Percentiles rank a stretch among this genome's conserved stretches.
Evolutionary conservation across 1,140 invertebrate genomes (phyloP).

Genomic region (Drosophila arizonae): DNA sequence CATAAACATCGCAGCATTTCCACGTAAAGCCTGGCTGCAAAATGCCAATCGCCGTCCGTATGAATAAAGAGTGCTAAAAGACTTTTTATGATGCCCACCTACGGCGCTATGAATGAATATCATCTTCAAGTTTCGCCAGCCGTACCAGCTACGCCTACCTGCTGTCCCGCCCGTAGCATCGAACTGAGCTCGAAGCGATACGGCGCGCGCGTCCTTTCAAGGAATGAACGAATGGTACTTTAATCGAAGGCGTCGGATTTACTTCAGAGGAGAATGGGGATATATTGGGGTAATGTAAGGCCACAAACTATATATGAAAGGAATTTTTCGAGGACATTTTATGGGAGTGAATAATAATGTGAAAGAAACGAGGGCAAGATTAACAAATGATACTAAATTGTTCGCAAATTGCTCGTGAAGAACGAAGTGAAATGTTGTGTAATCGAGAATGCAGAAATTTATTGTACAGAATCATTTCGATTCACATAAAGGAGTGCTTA

Average conservation of each 20-base stretch:
- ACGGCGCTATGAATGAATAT: constrained; percentile 76
- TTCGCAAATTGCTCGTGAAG: too few species aligned
- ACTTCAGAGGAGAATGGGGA: neutral
- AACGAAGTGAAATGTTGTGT: too few species aligned
- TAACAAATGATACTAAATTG: too few species aligned
- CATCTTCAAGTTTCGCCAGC: constrained; percentile 46
- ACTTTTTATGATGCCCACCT: constrained; percentile 77
- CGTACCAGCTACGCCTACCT: constrained; percentile 39
- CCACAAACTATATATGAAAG: too few species aligned
- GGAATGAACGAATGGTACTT: neutral
- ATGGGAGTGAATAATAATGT: neutral
- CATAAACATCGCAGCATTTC: constrained; percentile 63
- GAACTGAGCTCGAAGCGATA: constrained; percentile 1
- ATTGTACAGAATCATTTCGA: too few species aligned
- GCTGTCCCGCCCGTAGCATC: constrained; percentile 7
- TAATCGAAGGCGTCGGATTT: neutral
- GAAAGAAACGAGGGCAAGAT: too few species aligned
- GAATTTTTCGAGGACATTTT: too few species aligned
- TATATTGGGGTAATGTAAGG: too few species aligned
- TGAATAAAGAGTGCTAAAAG: constrained; percentile 75
- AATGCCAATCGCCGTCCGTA: constrained; percentile 37
- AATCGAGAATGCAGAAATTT: too few species aligned
- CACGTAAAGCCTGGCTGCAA: constrained; percentile 51
- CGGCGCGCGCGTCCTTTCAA: neutral
- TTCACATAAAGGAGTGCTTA: too few species aligned